These are phyloP conservation scores for Equus quagga DNA, from an alignment of 2,113 vertebrate genomes.

Conservation along the genomic window DNA sequence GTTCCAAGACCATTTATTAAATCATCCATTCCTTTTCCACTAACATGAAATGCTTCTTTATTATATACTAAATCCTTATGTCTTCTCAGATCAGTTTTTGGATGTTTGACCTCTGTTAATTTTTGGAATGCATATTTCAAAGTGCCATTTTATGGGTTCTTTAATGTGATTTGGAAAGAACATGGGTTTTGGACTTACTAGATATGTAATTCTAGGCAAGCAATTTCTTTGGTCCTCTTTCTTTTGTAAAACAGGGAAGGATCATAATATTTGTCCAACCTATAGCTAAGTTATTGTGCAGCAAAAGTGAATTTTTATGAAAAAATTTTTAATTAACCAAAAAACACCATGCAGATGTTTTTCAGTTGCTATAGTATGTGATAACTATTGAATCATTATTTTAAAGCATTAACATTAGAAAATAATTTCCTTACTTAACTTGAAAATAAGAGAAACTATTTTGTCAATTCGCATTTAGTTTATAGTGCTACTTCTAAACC, in stretches of 20 bases:
- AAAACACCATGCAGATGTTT: not conserved
- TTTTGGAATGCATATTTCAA: not conserved
- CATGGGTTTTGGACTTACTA: not conserved
- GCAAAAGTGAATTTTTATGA: not conserved
- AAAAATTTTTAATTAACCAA: not conserved
- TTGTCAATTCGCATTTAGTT: not conserved
- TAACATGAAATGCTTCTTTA: not conserved
- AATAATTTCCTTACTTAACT: not conserved
- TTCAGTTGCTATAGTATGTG: not conserved
- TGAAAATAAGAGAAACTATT: not conserved
- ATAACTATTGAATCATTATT: not conserved
- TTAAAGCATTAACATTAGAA: not conserved
- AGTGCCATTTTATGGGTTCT: not conserved
- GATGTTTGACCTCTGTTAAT: not conserved
- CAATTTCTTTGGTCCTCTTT: not conserved
- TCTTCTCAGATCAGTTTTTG: not conserved
- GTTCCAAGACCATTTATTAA: not conserved
- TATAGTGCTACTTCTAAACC: not conserved
- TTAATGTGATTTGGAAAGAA: not conserved
- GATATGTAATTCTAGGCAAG: not conserved
- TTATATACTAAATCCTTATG: not conserved
- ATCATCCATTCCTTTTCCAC: not conserved
- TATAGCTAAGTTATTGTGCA: not conserved
- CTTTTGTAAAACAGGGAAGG: not conserved
- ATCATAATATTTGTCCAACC: not conserved